Evolutionary conservation across 2,113 vertebrate species (phyloP).

Genomic region (Rhinolophus sinicus): DNA sequence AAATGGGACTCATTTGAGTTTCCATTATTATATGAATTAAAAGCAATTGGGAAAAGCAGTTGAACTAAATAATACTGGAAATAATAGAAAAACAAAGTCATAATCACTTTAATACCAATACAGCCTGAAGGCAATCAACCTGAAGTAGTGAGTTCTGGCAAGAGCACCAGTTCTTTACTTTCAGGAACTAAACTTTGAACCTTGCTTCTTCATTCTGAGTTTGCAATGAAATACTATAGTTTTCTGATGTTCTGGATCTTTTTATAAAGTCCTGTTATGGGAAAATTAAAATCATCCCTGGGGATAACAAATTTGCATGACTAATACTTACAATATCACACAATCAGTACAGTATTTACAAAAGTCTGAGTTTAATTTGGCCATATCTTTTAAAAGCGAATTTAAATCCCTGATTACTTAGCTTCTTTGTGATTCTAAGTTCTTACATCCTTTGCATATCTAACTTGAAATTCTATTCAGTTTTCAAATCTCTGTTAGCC

Average conservation of each 20-base stretch:
- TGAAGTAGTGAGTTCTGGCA: not conserved
- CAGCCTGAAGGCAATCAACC: not conserved
- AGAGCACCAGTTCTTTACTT: not conserved
- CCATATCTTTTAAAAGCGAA: not conserved
- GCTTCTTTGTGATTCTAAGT: not conserved
- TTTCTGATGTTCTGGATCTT: not conserved
- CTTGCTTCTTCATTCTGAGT: not conserved
- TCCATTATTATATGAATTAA: slow-evolving; percentile 35
- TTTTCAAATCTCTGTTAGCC: not conserved
- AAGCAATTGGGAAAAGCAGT: slow-evolving; percentile 34
- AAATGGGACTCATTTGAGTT: slow-evolving; percentile 27
- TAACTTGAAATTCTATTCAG: not conserved
- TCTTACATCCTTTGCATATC: not conserved
- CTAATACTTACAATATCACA: not conserved
- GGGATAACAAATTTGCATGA: not conserved
- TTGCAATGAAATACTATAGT: not conserved
- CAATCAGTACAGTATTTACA: not conserved
- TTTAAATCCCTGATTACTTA: not conserved
- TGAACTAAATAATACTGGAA: slow-evolving; percentile 21
- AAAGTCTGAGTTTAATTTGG: not conserved
- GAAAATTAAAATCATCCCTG: not conserved
- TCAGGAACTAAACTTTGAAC: not conserved
- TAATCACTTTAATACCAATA: not conserved
- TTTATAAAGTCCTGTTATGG: not conserved
- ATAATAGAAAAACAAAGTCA: not conserved